These are phyloP conservation scores for Salvelinus sp. DNA, from an alignment of 2,113 vertebrate species.

Conservation along the genomic window DNA sequence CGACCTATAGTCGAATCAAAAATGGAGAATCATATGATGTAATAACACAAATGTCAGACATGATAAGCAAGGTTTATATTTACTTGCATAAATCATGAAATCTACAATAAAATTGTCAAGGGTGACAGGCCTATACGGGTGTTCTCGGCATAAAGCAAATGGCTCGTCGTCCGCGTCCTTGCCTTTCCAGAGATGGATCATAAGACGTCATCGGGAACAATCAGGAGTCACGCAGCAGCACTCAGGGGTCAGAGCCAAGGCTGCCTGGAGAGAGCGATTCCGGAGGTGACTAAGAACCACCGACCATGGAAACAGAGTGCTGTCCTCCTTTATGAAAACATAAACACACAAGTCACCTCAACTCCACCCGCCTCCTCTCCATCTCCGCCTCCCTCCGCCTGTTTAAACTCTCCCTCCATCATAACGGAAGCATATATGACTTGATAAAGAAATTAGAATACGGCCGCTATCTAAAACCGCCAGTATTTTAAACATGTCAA, in stretches of 20 bases:
- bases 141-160: no score
- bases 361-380: no score
- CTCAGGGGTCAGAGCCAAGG: conserved; percentile 10
- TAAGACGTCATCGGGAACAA: conserved; percentile 6
- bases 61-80: no score
- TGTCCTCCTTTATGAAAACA: conserved; percentile 4
- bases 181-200: neutral
- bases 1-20: no score
- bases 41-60: no score
- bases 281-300: conserved; percentile 11
- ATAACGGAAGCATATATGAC: neutral
- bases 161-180: conserved; percentile 53
- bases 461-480: neutral
- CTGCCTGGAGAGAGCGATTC: conserved; percentile 3
- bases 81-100: no score
- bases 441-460: neutral
- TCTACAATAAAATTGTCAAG: no score
- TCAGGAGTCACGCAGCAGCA: conserved; percentile 9
- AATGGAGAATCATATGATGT: no score
- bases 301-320: conserved; percentile 9
- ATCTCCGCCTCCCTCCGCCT: no score
- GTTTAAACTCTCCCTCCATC: neutral
- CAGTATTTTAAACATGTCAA: neutral
- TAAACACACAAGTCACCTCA: conserved; percentile 4
- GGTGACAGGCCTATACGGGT: no score